Evolutionary conservation across 2,113 vertebrate species (phyloP).

Genomic region (Lampris incognitus): DNA sequence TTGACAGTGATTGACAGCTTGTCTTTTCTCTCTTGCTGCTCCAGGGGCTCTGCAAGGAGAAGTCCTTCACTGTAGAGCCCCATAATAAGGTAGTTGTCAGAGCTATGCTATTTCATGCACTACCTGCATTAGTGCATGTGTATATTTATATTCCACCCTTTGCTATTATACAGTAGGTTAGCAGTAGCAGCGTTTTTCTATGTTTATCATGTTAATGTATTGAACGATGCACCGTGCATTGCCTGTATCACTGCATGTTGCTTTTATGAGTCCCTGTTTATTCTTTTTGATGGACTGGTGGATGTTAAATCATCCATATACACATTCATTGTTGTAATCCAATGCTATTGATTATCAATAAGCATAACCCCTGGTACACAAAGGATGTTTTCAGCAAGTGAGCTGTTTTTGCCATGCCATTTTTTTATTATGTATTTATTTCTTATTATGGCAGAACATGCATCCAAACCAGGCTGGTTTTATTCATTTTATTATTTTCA

Average conservation of each 20-base stretch:
- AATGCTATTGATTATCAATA: background rate
- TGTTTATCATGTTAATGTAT: no score
- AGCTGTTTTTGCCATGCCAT: background rate
- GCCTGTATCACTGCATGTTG: conserved; percentile 24
- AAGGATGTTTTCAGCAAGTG: background rate
- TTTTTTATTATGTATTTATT: background rate
- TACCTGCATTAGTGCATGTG: background rate
- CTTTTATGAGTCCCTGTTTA: background rate
- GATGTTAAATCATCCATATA: background rate
- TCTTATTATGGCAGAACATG: background rate
- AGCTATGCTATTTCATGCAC: background rate
- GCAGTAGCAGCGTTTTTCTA: no score
- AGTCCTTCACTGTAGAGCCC: conserved; percentile 81
- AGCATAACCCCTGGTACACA: background rate
- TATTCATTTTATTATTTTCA: no score
- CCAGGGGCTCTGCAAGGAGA: conserved; percentile 83
- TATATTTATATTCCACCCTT: background rate
- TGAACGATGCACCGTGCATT: background rate
- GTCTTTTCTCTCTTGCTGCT: conserved; percentile 69
- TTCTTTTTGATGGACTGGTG: background rate
- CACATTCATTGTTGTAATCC: background rate
- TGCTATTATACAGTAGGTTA: background rate
- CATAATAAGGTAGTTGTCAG: conserved; percentile 80
- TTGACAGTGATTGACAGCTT: conserved; percentile 35
- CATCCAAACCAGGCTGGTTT: no score